Evolutionary conservation across 23 tunicate genomes (phyloP).

Genomic region (Ciona savignyi): DNA sequence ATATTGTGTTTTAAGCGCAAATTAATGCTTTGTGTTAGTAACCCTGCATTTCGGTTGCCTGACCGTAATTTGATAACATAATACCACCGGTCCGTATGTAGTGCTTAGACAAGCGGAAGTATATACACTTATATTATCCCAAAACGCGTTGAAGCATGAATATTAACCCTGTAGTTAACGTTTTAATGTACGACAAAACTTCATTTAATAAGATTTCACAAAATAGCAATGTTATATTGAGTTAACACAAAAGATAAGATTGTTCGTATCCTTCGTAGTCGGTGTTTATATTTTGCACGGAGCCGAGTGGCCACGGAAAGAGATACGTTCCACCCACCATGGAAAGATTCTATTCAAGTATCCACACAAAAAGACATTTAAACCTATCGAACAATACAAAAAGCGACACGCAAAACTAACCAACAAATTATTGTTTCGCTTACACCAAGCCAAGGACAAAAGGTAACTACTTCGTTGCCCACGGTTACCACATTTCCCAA

Average conservation of each 20-base stretch:
- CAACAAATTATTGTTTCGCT: conserved; percentile 49
- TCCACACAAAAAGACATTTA: conserved; percentile 6
- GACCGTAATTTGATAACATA: neutral
- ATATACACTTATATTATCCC: too few species aligned
- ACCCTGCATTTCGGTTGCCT: neutral
- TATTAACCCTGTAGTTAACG: too few species aligned
- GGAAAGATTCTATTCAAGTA: neutral
- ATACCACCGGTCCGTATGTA: neutral
- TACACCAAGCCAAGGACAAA: conserved; percentile 36
- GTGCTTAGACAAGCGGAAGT: neutral
- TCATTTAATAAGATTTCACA: too few species aligned
- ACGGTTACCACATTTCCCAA: conserved; percentile 34
- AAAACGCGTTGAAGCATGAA: too few species aligned
- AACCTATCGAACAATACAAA: conserved; percentile 6
- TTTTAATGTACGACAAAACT: too few species aligned
- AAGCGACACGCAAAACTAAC: conserved; percentile 21
- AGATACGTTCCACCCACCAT: neutral
- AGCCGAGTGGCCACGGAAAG: neutral
- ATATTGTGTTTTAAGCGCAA: neutral
- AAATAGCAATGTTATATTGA: too few species aligned
- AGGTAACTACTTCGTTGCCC: conserved; percentile 24
- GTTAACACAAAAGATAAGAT: neutral
- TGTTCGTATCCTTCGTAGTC: neutral
- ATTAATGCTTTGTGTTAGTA: neutral
- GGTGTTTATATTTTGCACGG: neutral